Evolutionary conservation across 2,797 vertebrate genomes (phyloP), one percentile per base, ranked within the genome.

Genomic region (Cheirogaleus major): DNA sequence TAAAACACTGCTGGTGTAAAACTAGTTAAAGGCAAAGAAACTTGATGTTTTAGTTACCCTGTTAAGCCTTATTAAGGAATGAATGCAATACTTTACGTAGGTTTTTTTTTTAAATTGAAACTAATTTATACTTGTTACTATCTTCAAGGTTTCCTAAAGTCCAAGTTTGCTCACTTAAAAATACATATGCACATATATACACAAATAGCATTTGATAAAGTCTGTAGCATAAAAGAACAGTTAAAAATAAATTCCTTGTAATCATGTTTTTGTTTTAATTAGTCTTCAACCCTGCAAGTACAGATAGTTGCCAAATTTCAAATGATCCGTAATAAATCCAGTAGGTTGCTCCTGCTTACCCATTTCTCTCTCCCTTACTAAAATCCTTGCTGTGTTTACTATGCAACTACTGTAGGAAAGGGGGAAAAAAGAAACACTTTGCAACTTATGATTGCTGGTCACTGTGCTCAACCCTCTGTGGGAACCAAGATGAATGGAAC

Each of bases 261-360:
- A 78, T 94, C 88, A 91, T 5, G 12, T 91, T 97, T 96, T 90
- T 87, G 70, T 93, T 96, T 98, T 95, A 96, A 98, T 96, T 96
- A 97, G 55, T 30, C 93, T 94, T 94, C 80, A 95, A 52, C 43
- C 61, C 61, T 70, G 4, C 93, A 87, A 95, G 82, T 96, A 80
- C 38, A 82, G 70, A 94, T 81, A 83, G 43, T 79, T 95, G 70
- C 91, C 94, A 94, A 89, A 83, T 96, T 95, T 97, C 89, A 95
- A n/a, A 82, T 93, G 93, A 96, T 81, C 79, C 91, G 25, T 89
- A 83, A 91, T 96, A 89, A 93, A 96, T 96, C 32, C 45, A 82
- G 30, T 55, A 69, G 65, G 48, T 85, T 78, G n/a, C 48, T 91
- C 63, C 76, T 79, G n/a, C 55, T 96, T 82, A 73, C 52, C 35